These are phyloP conservation scores for Prunella fulvescens DNA, from an alignment of 2,113 vertebrate genomes.

Conservation along the genomic window DNA sequence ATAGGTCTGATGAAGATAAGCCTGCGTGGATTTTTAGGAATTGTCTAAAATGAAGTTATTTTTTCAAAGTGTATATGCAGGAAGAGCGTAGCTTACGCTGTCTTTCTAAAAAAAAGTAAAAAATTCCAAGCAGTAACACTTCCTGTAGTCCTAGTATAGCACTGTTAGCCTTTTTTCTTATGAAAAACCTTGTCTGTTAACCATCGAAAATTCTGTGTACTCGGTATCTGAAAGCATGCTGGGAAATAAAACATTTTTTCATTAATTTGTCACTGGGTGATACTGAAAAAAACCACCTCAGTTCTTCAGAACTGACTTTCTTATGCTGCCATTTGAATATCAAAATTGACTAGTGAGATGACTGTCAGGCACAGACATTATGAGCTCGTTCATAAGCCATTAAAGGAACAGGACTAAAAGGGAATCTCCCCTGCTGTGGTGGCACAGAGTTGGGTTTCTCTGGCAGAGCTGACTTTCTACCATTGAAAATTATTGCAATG, in stretches of 20 bases:
- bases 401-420: background rate
- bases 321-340: background rate
- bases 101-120: background rate
- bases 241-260: background rate
- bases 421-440: background rate
- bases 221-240: background rate
- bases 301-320: background rate
- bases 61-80: background rate
- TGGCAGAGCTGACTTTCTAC: background rate
- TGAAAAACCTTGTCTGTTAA: background rate
- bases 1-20: background rate
- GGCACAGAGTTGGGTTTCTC: background rate
- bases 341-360: background rate
- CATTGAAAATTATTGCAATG: background rate
- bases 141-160: background rate
- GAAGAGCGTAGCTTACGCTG: background rate
- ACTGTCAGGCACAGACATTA: constrained; percentile 6
- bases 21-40: background rate
- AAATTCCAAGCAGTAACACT: background rate
- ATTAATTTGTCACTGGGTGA: background rate
- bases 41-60: background rate
- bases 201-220: background rate
- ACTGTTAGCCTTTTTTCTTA: background rate
- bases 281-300: background rate
- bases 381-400: background rate